Percentiles rank a stretch among this genome's conserved stretches.
Evolutionary conservation across 2,113 vertebrate species (phyloP).

Genomic region (Gallinago paraguaiae): DNA sequence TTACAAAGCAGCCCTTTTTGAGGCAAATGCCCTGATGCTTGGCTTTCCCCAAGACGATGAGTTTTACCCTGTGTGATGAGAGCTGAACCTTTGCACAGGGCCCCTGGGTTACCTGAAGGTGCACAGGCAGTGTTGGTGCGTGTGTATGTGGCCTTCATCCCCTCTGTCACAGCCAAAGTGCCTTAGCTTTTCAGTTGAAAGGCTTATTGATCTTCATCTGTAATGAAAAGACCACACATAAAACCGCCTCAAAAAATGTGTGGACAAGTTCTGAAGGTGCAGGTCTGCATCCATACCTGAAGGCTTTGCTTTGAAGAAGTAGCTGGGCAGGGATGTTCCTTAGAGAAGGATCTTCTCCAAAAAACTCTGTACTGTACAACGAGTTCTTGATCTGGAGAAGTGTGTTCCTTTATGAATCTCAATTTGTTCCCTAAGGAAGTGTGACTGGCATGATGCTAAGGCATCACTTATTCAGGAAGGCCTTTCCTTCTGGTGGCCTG

Average conservation of each 20-base stretch:
- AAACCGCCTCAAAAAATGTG: not conserved
- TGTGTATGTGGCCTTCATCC: not conserved
- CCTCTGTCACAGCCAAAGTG: not conserved
- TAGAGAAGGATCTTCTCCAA: not conserved
- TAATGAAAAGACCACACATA: not conserved
- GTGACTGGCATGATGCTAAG: not conserved
- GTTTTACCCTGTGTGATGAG: not conserved
- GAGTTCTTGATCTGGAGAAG: not conserved
- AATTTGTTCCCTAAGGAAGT: not conserved
- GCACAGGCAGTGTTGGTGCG: fast-evolving
- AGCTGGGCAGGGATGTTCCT: not conserved
- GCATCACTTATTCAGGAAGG: not conserved
- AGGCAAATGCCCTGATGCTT: not conserved
- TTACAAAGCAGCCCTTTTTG: not conserved
- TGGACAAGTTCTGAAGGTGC: not conserved
- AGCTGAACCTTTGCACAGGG: not conserved
- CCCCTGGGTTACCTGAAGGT: not conserved
- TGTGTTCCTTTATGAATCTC: not conserved
- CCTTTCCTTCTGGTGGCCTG: not conserved
- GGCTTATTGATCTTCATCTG: not conserved
- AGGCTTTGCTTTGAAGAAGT: not conserved
- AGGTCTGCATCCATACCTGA: not conserved
- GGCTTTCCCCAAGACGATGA: not conserved
- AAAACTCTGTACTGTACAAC: not conserved
- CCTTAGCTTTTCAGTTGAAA: not conserved